Conservation (phyloP, 2,797 vertebrate genomes). For the Gephyroberyx darwinii region DNA sequence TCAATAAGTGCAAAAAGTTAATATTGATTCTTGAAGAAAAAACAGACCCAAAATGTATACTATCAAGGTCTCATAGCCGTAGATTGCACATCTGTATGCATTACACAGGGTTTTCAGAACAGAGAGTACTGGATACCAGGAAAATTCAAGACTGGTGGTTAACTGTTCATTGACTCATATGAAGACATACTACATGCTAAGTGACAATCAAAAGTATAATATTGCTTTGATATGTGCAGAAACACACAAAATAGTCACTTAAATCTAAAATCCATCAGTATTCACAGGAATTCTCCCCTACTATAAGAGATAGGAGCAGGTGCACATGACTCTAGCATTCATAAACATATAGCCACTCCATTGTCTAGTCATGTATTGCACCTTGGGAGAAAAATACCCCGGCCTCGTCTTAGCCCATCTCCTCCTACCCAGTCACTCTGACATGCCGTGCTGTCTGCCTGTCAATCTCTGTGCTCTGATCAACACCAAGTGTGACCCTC, state of each 20-base stretch:
- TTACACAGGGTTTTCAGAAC: no score
- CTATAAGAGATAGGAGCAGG: conserved; percentile 33
- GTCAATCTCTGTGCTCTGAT: conserved; percentile 51
- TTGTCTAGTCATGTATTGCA: conserved; percentile 35
- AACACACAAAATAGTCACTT: no score
- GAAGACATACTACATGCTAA: no score
- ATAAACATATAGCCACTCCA: conserved; percentile 43
- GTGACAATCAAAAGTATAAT: no score
- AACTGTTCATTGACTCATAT: no score
- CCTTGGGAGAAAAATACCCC: conserved; percentile 2
- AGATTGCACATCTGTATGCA: neutral
- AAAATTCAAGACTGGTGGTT: no score
- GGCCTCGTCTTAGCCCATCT: conserved; percentile 13
- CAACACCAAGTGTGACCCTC: conserved; percentile 47
- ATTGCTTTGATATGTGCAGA: no score
- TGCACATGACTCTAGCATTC: conserved; percentile 33
- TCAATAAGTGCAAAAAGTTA: neutral
- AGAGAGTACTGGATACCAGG: no score
- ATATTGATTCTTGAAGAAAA: neutral
- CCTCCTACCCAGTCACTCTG: conserved; percentile 6
- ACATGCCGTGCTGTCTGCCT: conserved; percentile 30
- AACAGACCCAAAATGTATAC: neutral
- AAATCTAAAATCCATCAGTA: no score
- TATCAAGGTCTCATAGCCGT: no score
- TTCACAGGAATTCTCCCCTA: neutral